Conservation (phyloP, 2,113 vertebrate genomes). For the Engraulis encrasicolus region DNA sequence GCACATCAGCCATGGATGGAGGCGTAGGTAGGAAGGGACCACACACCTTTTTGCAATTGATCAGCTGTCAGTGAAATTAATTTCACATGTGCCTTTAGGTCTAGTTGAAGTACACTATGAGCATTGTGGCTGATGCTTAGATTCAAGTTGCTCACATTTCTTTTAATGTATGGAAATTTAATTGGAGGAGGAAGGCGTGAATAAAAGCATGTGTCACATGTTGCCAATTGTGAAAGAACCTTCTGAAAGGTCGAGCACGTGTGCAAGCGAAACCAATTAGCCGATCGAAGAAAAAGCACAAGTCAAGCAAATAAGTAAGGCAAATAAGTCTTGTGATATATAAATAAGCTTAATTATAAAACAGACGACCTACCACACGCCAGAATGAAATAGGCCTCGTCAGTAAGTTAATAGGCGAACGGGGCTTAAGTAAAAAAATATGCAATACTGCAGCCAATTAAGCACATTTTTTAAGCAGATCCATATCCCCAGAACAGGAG, state of each 20-base stretch:
- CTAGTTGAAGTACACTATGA: background rate
- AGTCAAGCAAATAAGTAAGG: background rate
- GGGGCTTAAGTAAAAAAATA: background rate
- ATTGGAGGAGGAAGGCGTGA: background rate
- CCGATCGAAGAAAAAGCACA: background rate
- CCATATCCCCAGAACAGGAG: background rate
- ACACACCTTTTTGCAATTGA: background rate
- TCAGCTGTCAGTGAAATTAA: background rate
- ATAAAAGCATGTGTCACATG: background rate
- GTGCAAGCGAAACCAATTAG: background rate
- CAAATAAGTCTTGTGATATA: no score
- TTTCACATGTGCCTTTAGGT: background rate
- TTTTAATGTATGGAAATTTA: no score
- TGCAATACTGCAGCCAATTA: background rate
- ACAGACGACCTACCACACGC: no score
- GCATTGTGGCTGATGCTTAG: background rate
- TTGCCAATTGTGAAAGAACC: background rate
- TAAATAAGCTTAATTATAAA: no score
- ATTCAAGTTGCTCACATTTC: no score
- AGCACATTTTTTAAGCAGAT: background rate
- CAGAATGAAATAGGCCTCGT: background rate
- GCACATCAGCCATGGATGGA: no score
- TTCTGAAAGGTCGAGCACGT: background rate
- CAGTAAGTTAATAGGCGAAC: background rate
- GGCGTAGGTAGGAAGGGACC: no score